A percentile compares a stretch with the other conserved stretches of the same genome.
Evolutionary conservation across 2,888 invertebrate species (phyloP).

Genomic region (Disparrhopalites patrizii): DNA sequence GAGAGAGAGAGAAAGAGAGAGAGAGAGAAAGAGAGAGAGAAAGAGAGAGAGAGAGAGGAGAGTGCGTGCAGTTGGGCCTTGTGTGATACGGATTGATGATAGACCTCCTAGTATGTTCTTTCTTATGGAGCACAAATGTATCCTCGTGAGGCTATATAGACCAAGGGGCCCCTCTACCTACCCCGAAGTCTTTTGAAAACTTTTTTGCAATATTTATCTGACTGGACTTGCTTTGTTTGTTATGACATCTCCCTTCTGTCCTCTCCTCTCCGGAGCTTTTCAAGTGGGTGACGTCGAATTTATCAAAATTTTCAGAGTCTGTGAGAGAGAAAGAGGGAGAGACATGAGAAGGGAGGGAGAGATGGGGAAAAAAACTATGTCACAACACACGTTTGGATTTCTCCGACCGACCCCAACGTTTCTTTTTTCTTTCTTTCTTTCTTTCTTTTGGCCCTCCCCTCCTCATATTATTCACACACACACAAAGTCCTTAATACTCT

Average conservation of each 20-base stretch:
- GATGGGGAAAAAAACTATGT: neutral
- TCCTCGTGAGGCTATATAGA: neutral
- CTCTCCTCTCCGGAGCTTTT: slow-evolving; percentile 35
- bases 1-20: neutral
- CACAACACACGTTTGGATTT: slow-evolving; percentile 11
- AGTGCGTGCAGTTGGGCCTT: neutral
- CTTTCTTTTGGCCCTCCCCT: too few relatives aligned
- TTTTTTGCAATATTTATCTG: slow-evolving; percentile 49
- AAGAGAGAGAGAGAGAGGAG: neutral
- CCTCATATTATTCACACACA: too few relatives aligned
- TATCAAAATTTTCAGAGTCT: slow-evolving; percentile 41
- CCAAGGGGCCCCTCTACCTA: neutral
- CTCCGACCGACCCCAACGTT: slow-evolving; percentile 11
- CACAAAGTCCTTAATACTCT: slow-evolving; percentile 3
- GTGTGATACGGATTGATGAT: neutral
- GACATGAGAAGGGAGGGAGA: neutral
- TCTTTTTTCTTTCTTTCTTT: too few relatives aligned
- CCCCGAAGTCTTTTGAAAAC: slow-evolving; percentile 25
- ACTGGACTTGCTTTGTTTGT: slow-evolving; percentile 40
- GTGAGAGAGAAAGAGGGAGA: slow-evolving; percentile 4
- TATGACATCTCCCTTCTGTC: slow-evolving; percentile 43
- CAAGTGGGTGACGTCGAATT: slow-evolving; percentile 48
- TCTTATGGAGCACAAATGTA: neutral
- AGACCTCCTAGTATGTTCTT: neutral
- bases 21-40: neutral